These are phyloP conservation scores for Drosophila fuyamai DNA, from an alignment of 1,140 invertebrate genomes.

Conservation along the genomic window DNA sequence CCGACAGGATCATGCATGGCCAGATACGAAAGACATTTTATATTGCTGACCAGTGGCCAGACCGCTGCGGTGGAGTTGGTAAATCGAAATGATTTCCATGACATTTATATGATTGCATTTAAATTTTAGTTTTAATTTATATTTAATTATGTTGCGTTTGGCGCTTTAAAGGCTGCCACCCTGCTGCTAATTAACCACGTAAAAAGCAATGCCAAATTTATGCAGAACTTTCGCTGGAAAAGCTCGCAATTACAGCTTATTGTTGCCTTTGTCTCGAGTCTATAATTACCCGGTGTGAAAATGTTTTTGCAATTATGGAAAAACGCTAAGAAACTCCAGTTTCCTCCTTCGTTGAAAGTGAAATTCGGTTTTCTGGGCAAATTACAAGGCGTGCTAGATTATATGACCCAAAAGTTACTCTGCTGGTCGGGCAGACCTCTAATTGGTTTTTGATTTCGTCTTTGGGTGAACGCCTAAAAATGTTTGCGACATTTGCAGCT, in stretches of 20 bases:
- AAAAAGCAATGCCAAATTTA: constrained; percentile 23
- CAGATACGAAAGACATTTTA: constrained; percentile 21
- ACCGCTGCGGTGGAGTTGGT: constrained; percentile 41
- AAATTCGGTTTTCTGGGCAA: constrained; percentile 33
- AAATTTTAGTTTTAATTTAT: constrained; percentile 73
- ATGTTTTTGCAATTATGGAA: constrained; percentile 58
- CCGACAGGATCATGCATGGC: constrained; percentile 36
- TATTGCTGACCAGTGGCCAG: constrained; percentile 27
- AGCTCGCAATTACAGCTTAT: constrained; percentile 32
- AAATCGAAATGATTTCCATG: constrained; percentile 69
- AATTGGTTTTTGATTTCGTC: constrained; percentile 76
- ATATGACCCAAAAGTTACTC: constrained; percentile 54
- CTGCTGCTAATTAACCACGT: background rate
- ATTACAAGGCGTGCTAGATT: constrained; percentile 53
- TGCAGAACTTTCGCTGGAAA: constrained; percentile 17
- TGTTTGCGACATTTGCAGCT: constrained; percentile 24
- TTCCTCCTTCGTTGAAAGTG: constrained; percentile 23
- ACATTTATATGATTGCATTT: constrained; percentile 62
- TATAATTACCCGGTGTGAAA: constrained; percentile 60
- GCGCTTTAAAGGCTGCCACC: background rate
- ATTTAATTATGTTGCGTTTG: constrained; percentile 68
- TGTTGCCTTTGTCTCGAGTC: constrained; percentile 40
- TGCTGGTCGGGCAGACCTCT: constrained; percentile 23
- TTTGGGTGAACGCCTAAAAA: constrained; percentile 32
- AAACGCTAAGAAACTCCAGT: constrained; percentile 21